Conservation (phyloP, 35 echinoderm and acorn worm species). For the Diadema setosum region DNA sequence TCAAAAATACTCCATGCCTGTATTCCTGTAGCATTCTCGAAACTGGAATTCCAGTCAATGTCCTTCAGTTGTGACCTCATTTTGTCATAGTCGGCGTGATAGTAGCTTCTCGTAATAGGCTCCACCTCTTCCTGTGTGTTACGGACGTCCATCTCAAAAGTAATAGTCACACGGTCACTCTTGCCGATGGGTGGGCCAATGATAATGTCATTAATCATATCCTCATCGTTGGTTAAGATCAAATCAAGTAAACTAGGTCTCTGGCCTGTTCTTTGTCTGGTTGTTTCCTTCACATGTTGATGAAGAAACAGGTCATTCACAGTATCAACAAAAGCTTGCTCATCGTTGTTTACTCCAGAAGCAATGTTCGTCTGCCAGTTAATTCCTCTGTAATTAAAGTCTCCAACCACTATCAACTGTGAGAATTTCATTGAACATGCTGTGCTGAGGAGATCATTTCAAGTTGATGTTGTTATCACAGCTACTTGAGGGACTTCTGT, state of each 20-base stretch:
- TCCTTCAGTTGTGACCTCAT: background rate
- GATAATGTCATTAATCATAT: background rate
- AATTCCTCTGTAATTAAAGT: background rate
- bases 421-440: background rate
- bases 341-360: background rate
- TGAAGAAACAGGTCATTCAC: background rate
- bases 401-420: background rate
- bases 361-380: background rate
- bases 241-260: background rate
- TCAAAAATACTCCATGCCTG: background rate
- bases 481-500: background rate
- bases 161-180: background rate
- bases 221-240: background rate
- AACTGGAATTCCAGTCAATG: background rate
- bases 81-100: background rate
- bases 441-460: background rate
- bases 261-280: background rate
- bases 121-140: background rate
- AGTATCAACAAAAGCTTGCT: background rate
- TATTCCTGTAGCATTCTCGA: background rate
- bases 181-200: background rate
- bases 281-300: background rate
- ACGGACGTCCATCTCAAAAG: background rate
- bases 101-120: background rate
- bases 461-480: constrained; percentile 11